Conservation (phyloP, 1,140 invertebrate species). For the Cotesia chilonis region DNA sequence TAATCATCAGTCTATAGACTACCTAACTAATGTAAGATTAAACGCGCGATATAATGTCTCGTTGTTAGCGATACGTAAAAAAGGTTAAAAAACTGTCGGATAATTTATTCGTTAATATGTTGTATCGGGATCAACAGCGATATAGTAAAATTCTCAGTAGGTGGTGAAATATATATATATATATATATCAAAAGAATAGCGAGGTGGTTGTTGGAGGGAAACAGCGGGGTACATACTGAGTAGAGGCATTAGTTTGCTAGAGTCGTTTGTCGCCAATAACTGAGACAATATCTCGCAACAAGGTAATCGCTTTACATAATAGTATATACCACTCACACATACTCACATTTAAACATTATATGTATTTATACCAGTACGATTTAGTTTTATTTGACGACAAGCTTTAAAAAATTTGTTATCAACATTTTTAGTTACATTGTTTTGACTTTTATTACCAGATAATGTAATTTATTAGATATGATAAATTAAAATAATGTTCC, state of each 20-base stretch:
- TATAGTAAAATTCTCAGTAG: no score
- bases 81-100: not conserved
- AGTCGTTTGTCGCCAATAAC: slow-evolving; percentile 29
- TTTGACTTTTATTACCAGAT: no score
- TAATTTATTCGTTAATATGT: slow-evolving; percentile 4
- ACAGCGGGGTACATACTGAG: slow-evolving; percentile 10
- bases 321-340: slow-evolving; percentile 10
- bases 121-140: not conserved
- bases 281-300: slow-evolving; percentile 55
- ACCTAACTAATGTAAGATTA: not conserved
- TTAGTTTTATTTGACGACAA: no score
- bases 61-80: no score
- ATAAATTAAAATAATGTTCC: no score
- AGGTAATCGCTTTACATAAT: slow-evolving; percentile 54
- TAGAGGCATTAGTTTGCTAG: slow-evolving; percentile 9
- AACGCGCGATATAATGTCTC: no score
- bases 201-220: not conserved
- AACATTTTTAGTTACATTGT: no score
- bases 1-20: not conserved
- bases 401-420: no score
- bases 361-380: not conserved
- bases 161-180: not conserved
- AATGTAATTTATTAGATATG: no score
- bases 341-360: not conserved
- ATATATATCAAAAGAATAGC: not conserved